phyloP scores from a whole-genome alignment of 2,797 vertebrate species.

The Oryzias dopingdopingensis region DNA sequence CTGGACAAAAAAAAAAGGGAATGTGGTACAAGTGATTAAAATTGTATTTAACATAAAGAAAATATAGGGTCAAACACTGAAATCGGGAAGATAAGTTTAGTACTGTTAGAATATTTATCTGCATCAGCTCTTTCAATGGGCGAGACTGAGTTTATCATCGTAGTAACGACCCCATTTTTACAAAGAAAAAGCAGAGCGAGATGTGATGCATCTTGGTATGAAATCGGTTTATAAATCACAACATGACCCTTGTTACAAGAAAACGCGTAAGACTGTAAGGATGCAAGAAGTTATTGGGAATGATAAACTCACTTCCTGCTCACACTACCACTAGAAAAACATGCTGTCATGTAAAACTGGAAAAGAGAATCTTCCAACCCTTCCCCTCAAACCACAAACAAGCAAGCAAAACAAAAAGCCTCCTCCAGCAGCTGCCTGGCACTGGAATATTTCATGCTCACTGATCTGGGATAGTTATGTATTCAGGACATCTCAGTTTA shows the following conservation, averaged over 20 bases:
- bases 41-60: conserved; percentile 22
- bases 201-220: conserved; percentile 34
- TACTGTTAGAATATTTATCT: conserved; percentile 22
- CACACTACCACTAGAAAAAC: neutral
- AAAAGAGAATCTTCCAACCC: too few relatives aligned
- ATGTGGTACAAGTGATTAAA: conserved; percentile 27
- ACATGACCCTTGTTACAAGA: conserved; percentile 23
- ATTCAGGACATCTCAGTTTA: too few relatives aligned
- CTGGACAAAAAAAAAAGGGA: conserved; percentile 28
- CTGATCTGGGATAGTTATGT: too few relatives aligned
- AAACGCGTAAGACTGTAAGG: too few relatives aligned
- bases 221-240: conserved; percentile 24
- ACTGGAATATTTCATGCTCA: too few relatives aligned
- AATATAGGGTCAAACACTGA: conserved; percentile 15
- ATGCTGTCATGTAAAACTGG: too few relatives aligned
- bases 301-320: conserved; percentile 1
- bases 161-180: conserved; percentile 37
- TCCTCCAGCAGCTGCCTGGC: too few relatives aligned
- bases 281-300: neutral
- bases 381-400: too few relatives aligned
- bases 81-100: conserved; percentile 32
- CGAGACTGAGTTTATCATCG: conserved; percentile 34
- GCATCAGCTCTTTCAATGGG: conserved; percentile 19
- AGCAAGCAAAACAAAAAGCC: too few relatives aligned
- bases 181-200: conserved; percentile 24